Evolutionary conservation across 2,113 vertebrate genomes (phyloP), one percentile per base, ranked within the genome.

Genomic region (Hassar affinis): DNA sequence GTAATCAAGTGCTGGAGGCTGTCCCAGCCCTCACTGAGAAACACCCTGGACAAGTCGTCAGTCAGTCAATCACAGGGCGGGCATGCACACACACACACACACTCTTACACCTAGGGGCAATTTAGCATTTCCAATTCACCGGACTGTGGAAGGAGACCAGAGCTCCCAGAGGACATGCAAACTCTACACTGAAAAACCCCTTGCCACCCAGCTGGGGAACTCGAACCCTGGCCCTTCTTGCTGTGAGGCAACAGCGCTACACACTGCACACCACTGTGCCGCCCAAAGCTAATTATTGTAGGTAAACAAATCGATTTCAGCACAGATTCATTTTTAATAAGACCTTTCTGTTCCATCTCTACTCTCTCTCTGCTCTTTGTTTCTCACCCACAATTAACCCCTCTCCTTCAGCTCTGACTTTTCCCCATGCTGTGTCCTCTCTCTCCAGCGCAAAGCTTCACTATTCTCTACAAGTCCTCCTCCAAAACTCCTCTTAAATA

Each of bases 291-390:
- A 42, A 42, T 69, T 69, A 9, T 69, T 59, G 42, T 4, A 49
- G 79, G 22, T 52, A 38, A 9, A 61, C n/a, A 75, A 75, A 83
- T 83, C 83, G 79, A 80, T 87, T 83, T 62, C 27, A 75, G 61
- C 66, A 38, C 42, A 4, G 51, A 69, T 47, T 59, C 75, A 79
- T 61, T 68, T 57, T 64, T 79, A 79, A 85, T 82, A 78, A 85
- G 57, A 52, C 33, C 38, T 49, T 30, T 35, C 20, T 33, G 61
- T 22, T 47, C 42, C 27, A 47, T 61, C 35, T 42, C 42, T 72
- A 61, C 69, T 51, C 6, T 47, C 51, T 17, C 68, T 38, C 47
- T 30, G 3, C n/a, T n/a, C n/a, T n/a, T n/a, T n/a, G n/a, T 61
- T 25, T 54, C 5, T 66, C 1, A 17, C 35, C 54, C 54, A 78